Evolutionary conservation across 2,113 vertebrate genomes (phyloP), one percentile per base, ranked within the genome.

Genomic region (Macrotus californicus): DNA sequence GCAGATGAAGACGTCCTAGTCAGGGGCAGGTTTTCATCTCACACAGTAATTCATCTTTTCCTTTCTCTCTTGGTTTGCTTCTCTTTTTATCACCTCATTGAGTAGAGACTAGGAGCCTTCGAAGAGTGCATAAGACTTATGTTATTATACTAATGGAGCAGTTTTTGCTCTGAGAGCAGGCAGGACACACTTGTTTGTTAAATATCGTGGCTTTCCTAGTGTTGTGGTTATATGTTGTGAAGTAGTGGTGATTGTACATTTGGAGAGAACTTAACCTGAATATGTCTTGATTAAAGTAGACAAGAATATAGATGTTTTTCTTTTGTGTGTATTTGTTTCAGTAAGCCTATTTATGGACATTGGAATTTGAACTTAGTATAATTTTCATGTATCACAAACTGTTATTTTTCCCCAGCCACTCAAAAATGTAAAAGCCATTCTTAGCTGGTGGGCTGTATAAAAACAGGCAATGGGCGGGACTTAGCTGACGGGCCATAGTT

Each of bases 321-420:
- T 59, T 26, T 59, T 59, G 56, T 59, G 56, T 59, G 56, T 59
- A 26, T 59, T 59, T 85, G 64, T 91, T 91, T 88, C 61, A 87
- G 22, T 50, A 75, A 77, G 88, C 77, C 56, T 59, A 59, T 59
- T 70, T 48, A 72, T 64, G 69, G 43, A 82, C 56, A 6, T 50
- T 83, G 54, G 87, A 66, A 75, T 94, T 15, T 73, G 52, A 85
- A 84, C 76, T 93, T 73, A 3, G 4, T 79, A 36, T 13, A 69
- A 75, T 85, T 94, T 84, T 79, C 31, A 59, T 6, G 11, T 56
- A 34, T 91, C 85, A 92, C 43, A 87, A 96, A 92, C 76, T 52
- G 29, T 46, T 21, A 70, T 66, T 10, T 29, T 7, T 41, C 29
- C 26, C 39, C 52, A 87, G 48, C 16, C 22, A 93, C 67, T 94